Percentiles rank a stretch among this genome's conserved stretches.
Conservation (phyloP, 2,888 invertebrate genomes). For the Metopia argyrocephala region DNA sequence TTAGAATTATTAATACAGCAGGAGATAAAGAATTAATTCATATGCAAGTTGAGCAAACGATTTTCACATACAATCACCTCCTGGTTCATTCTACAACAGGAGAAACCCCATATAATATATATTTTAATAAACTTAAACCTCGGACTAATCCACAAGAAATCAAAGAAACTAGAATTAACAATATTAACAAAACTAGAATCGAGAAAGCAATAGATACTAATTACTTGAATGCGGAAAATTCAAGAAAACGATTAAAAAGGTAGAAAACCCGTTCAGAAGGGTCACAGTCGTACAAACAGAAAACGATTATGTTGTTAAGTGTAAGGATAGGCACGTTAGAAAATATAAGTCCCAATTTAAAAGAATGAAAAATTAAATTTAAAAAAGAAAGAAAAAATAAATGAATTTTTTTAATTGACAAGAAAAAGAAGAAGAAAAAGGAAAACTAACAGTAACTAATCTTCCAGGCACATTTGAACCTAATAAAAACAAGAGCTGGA, state of each 20-base stretch:
- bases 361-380: constrained; percentile 13
- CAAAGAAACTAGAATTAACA: constrained; percentile 46
- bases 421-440: no score
- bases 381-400: no score
- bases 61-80: constrained; percentile 30
- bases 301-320: constrained; percentile 53
- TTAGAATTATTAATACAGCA: constrained; percentile 26
- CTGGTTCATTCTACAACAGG: constrained; percentile 25
- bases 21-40: constrained; percentile 23
- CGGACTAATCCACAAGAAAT: constrained; percentile 4
- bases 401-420: neutral
- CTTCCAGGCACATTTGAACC: no score
- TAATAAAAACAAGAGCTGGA: no score
- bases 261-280: constrained; percentile 44
- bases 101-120: constrained; percentile 30
- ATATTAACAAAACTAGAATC: constrained; percentile 26
- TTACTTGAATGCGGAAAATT: constrained; percentile 41
- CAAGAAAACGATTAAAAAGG: constrained; percentile 41
- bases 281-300: constrained; percentile 33
- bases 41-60: constrained; percentile 26
- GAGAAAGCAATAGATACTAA: constrained; percentile 33
- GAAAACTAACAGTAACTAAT: no score
- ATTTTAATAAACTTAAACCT: constrained; percentile 16
- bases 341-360: constrained; percentile 48
- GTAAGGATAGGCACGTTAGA: constrained; percentile 37